Percentiles rank a stretch among this genome's conserved stretches.
Conservation (phyloP, 1,140 invertebrate genomes). For the Phocides pigmalion region DNA sequence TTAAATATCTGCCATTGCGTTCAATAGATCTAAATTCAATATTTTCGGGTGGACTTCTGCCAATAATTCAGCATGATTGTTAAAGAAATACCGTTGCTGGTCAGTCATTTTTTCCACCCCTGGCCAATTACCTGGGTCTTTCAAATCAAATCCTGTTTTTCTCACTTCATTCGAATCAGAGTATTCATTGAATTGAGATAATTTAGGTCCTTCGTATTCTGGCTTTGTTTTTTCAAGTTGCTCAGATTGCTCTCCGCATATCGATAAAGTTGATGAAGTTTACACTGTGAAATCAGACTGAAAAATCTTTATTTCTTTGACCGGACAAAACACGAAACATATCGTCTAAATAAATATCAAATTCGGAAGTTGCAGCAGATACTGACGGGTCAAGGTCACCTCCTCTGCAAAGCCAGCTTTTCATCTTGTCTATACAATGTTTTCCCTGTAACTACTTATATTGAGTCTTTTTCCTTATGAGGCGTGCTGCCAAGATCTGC, state of each 20-base stretch:
- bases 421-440: too few relatives aligned
- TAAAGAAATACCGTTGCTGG: constrained; percentile 35
- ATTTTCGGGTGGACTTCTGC: constrained; percentile 37
- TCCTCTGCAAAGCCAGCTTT: too few relatives aligned
- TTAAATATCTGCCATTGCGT: constrained; percentile 40
- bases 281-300: constrained; percentile 1
- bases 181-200: too few relatives aligned
- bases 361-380: too few relatives aligned
- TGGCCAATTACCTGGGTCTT: constrained; percentile 37
- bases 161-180: constrained; percentile 31
- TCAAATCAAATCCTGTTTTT: constrained; percentile 33
- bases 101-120: constrained; percentile 33
- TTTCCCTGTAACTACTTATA: too few relatives aligned
- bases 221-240: constrained; percentile 36
- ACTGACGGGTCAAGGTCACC: too few relatives aligned
- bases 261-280: constrained; percentile 33
- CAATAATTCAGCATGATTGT: constrained; percentile 39
- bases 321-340: too few relatives aligned
- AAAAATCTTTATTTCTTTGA: constrained; percentile 18
- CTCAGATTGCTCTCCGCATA: constrained; percentile 21
- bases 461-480: too few relatives aligned
- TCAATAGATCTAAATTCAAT: constrained; percentile 40
- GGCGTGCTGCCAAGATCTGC: too few relatives aligned
- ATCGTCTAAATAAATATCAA: too few relatives aligned
- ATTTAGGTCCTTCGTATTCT: constrained; percentile 34